Evolutionary conservation across 2,888 invertebrate genomes (phyloP), one percentile per base, ranked within the genome.

Genomic region (Acanthacorydalis orientalis): DNA sequence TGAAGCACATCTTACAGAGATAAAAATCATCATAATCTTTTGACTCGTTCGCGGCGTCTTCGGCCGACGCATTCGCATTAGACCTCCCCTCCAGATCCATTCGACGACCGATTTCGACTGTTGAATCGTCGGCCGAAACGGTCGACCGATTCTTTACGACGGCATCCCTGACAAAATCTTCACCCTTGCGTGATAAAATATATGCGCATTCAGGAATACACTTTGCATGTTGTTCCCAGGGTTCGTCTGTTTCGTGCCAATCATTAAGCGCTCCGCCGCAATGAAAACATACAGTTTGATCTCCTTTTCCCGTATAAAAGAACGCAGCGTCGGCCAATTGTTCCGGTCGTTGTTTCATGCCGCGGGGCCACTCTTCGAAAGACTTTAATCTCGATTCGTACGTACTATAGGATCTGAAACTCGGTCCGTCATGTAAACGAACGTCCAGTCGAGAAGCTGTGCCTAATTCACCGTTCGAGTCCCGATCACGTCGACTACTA

Each of bases 211-310:
- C 78, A n/a, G 80, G 76, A 60, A 88, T 88, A 92, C 92, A 95
- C 33, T 82, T 73, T 1, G 92, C 92, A 66, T 96, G 95, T 63
- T 96, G 91, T 53, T 83, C 82, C 92, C 93, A 95, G 0, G 95
- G 92, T 54, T 87, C 81, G 64, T 96, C 95, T 49, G 78, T 76
- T 41, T 79, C 78, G 60, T 90, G 88, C 95, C 95, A 96, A 61
- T 92, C 90, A 57, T 89, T 84, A 6, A 96, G 71, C 1, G 93
- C 93, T 41, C 92, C 91, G 55, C 90, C 91, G 63, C 96, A 96
- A 61, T 85, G 85, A 64, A 88, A 95, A 61, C 95, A 96, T 50
- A 88, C 78, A 0, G 92, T 91, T 59, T 89, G 83, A 65, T 95
- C 95, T 38, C 83, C 83, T 51, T 78, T 75, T 54, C 91, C 92